Conservation (phyloP, 1,140 invertebrate genomes). For the Oncopodura yosiiana region DNA sequence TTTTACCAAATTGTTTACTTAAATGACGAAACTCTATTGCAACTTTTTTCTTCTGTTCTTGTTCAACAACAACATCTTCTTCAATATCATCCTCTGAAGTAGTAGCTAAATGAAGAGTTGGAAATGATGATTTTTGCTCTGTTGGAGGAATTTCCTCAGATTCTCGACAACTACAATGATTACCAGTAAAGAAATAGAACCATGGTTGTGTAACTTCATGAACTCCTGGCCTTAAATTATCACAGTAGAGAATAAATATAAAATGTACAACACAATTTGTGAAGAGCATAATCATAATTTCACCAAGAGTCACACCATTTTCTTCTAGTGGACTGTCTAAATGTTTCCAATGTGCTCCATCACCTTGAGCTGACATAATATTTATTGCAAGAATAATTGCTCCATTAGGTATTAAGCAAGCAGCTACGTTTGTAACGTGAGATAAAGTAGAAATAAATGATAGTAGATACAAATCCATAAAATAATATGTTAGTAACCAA, state of each 20-base stretch:
- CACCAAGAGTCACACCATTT: background rate
- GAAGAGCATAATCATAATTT: slow-evolving; percentile 2
- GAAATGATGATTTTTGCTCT: no score
- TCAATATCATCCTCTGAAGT: no score
- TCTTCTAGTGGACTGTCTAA: background rate
- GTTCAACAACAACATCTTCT: no score
- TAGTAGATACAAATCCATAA: slow-evolving; percentile 2
- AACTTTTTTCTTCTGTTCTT: no score
- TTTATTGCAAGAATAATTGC: slow-evolving; percentile 11
- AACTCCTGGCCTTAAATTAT: slow-evolving; percentile 12
- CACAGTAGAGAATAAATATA: slow-evolving; percentile 5
- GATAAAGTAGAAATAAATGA: background rate
- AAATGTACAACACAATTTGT: slow-evolving; percentile 6
- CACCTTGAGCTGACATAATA: background rate
- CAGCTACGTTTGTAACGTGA: background rate
- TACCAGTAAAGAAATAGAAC: background rate
- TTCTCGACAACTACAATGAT: background rate
- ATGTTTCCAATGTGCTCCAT: background rate
- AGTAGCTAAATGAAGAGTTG: no score
- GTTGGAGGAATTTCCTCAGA: background rate
- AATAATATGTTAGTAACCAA: slow-evolving; percentile 17
- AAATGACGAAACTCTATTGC: background rate
- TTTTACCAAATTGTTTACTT: background rate
- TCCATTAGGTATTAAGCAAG: slow-evolving; percentile 16
- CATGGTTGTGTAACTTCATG: slow-evolving; percentile 3